Evolutionary conservation across 2,888 invertebrate species (phyloP).

Genomic region (Galerucella calmariensis): DNA sequence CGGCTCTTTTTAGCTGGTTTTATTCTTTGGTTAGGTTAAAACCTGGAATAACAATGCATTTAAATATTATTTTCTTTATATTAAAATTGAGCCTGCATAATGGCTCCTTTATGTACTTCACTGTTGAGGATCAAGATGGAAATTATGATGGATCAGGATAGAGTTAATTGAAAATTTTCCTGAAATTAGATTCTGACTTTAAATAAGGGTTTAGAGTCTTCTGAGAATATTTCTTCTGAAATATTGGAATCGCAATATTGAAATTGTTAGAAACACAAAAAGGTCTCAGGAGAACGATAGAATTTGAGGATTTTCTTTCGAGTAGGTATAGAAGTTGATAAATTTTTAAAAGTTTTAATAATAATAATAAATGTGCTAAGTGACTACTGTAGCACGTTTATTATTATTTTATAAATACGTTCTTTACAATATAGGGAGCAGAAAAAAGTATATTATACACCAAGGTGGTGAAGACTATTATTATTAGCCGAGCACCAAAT

Average conservation of each 20-base stretch:
- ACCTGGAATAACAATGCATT: too few species aligned
- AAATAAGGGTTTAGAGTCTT: neutral
- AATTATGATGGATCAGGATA: constrained; percentile 19
- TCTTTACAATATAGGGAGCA: too few species aligned
- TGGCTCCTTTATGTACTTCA: constrained; percentile 3
- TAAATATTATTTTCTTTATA: neutral
- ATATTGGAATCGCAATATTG: constrained; percentile 5
- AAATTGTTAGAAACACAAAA: constrained; percentile 13
- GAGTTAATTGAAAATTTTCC: constrained; percentile 22
- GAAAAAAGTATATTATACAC: too few species aligned
- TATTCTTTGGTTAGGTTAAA: too few species aligned
- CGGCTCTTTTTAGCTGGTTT: too few species aligned
- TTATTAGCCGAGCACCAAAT: too few species aligned
- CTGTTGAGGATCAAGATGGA: neutral
- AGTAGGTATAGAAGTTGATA: constrained; percentile 1
- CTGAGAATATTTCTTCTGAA: constrained; percentile 8
- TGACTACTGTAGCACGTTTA: too few species aligned
- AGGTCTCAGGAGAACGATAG: neutral
- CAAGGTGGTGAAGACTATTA: too few species aligned
- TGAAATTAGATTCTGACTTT: constrained; percentile 1
- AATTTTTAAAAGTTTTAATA: neutral
- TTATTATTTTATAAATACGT: too few species aligned
- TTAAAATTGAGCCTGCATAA: neutral
- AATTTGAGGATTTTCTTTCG: neutral
- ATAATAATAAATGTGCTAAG: neutral